These are phyloP conservation scores for Ophonus ardosiacus DNA, from an alignment of 2,888 invertebrate genomes.

Conservation along the genomic window DNA sequence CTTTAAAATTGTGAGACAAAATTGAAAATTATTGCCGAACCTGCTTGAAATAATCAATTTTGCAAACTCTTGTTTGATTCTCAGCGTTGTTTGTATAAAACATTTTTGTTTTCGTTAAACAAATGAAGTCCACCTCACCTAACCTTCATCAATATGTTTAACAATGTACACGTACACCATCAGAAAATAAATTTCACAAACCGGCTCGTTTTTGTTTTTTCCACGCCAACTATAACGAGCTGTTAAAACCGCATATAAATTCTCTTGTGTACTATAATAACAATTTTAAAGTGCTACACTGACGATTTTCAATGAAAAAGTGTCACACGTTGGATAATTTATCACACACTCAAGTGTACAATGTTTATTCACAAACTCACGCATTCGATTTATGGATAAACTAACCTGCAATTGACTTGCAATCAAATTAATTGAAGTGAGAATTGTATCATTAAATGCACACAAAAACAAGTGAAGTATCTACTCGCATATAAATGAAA, in stretches of 20 bases:
- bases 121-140: slow-evolving; percentile 13
- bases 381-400: slow-evolving; percentile 35
- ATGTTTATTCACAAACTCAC: slow-evolving; percentile 55
- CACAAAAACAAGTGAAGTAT: not conserved
- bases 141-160: slow-evolving; percentile 45
- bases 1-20: no score
- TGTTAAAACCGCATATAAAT: slow-evolving; percentile 60
- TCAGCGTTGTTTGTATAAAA: not conserved
- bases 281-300: slow-evolving; percentile 58
- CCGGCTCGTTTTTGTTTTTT: slow-evolving; percentile 46
- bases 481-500: not conserved
- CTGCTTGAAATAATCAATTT: no score
- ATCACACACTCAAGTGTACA: slow-evolving; percentile 37
- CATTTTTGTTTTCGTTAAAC: not conserved
- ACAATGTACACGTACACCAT: slow-evolving; percentile 46
- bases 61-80: not conserved
- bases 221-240: slow-evolving; percentile 51
- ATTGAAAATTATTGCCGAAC: no score
- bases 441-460: slow-evolving; percentile 21
- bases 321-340: slow-evolving; percentile 62
- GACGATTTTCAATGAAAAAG: slow-evolving; percentile 63
- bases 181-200: slow-evolving; percentile 51
- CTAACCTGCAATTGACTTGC: slow-evolving; percentile 38
- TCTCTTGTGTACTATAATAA: slow-evolving; percentile 59
- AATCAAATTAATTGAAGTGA: slow-evolving; percentile 39